Percentiles rank a stretch among this genome's conserved stretches.
Evolutionary conservation across 2,888 invertebrate genomes (phyloP).

Genomic region (Ceramica pisi): DNA sequence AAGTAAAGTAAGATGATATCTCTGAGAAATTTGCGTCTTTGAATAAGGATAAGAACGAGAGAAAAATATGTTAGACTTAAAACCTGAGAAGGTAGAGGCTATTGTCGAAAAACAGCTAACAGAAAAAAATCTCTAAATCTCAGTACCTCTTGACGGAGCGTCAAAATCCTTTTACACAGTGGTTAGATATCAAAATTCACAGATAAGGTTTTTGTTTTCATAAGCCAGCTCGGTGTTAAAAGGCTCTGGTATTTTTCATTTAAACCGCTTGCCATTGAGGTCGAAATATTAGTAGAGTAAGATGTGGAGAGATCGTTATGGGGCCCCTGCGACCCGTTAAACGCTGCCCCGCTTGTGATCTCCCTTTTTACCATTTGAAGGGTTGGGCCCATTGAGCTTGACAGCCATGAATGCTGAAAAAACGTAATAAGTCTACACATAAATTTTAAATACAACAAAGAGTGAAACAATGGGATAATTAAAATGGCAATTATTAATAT

Average conservation of each 20-base stretch:
- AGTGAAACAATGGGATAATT: conserved; percentile 43
- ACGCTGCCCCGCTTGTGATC: conserved; percentile 38
- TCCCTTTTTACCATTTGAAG: conserved; percentile 64
- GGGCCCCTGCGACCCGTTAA: conserved; percentile 62
- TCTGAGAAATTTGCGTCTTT: conserved; percentile 29
- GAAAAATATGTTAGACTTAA: conserved; percentile 35
- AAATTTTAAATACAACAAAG: conserved; percentile 51
- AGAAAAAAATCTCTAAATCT: conserved; percentile 54
- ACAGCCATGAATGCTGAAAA: conserved; percentile 61
- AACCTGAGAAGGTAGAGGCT: conserved; percentile 19
- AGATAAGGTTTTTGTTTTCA: conserved; percentile 66
- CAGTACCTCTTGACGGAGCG: conserved; percentile 53
- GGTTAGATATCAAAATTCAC: conserved; percentile 65
- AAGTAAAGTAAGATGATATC: conserved; percentile 50
- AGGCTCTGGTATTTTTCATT: conserved; percentile 66
- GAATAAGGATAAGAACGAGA: conserved; percentile 4
- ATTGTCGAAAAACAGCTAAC: conserved; percentile 26
- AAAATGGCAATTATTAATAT: conserved; percentile 44
- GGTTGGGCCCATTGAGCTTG: conserved; percentile 58
- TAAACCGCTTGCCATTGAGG: conserved; percentile 60
- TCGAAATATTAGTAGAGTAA: conserved; percentile 65
- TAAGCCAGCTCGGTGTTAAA: conserved; percentile 65
- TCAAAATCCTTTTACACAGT: conserved; percentile 60
- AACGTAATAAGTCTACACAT: conserved; percentile 58
- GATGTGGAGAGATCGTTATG: conserved; percentile 64